Conservation (phyloP, 2,797 vertebrate species). For the Coreius guichenoti region DNA sequence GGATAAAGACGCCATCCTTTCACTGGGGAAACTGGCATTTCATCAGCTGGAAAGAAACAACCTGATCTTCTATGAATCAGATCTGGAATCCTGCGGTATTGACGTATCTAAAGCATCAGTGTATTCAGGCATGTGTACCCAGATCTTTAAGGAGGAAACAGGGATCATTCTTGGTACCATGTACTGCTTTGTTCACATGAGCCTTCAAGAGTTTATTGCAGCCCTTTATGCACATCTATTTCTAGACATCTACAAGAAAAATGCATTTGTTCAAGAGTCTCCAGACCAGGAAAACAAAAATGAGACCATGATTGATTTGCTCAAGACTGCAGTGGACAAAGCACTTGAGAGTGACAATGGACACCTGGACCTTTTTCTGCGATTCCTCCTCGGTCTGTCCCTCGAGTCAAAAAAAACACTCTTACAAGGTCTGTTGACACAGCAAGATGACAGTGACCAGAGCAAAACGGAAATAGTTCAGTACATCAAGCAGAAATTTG, state of each 20-base stretch:
- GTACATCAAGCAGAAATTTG: constrained; percentile 14
- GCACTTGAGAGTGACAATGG: too few species aligned
- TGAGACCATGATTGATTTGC: neutral
- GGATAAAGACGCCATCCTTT: constrained; percentile 1
- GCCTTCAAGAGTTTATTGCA: too few species aligned
- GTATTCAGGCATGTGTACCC: neutral
- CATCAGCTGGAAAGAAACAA: neutral
- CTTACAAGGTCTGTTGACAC: neutral
- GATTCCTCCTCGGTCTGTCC: neutral
- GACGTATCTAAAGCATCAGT: neutral
- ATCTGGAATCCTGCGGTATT: neutral
- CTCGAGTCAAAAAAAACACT: neutral
- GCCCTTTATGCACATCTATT: too few species aligned
- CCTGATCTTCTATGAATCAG: neutral
- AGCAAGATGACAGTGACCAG: neutral
- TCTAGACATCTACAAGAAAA: too few species aligned
- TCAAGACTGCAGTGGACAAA: too few species aligned
- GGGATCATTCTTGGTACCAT: neutral
- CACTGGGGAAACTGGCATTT: constrained; percentile 15
- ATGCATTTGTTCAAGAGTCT: too few species aligned
- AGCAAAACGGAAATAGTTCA: neutral
- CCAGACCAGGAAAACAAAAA: neutral
- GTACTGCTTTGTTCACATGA: too few species aligned
- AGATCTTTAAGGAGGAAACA: neutral
- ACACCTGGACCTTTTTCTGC: too few species aligned